Evolutionary conservation across 2,888 invertebrate species (phyloP).

Genomic region (Falcaria lacertinaria): DNA sequence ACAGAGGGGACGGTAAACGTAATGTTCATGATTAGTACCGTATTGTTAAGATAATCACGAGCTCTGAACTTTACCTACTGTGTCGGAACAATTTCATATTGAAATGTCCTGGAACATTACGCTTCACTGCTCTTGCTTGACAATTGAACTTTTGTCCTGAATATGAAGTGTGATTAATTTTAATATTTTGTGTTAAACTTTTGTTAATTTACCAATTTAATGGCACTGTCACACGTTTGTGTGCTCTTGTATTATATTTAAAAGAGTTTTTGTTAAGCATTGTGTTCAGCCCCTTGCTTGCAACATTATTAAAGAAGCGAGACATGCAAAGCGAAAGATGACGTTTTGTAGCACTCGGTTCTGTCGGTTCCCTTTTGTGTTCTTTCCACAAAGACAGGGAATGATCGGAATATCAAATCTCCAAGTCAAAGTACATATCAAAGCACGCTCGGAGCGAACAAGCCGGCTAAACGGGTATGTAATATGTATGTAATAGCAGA

Average conservation of each 20-base stretch:
- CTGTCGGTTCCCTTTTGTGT: slow-evolving; percentile 1
- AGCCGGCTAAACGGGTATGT: slow-evolving; percentile 13
- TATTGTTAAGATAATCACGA: slow-evolving; percentile 10
- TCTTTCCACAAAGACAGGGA: not conserved
- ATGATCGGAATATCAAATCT: slow-evolving; percentile 1
- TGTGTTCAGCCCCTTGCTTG: not conserved
- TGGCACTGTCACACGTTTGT: no score
- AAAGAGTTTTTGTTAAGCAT: not conserved
- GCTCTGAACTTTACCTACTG: slow-evolving; percentile 6
- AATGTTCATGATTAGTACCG: slow-evolving; percentile 15
- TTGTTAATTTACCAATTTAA: no score
- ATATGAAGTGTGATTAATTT: no score
- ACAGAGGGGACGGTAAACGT: slow-evolving; percentile 5
- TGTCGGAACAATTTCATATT: slow-evolving; percentile 6
- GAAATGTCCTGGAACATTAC: slow-evolving; percentile 8
- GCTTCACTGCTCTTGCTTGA: slow-evolving; percentile 1
- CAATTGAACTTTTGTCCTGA: no score
- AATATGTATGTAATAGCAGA: slow-evolving; percentile 13
- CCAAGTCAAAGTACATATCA: slow-evolving; percentile 5
- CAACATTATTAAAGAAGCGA: not conserved
- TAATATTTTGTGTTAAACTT: no score
- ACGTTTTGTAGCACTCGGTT: not conserved
- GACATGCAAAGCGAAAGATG: not conserved
- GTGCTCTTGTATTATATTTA: no score
- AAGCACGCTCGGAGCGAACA: slow-evolving; percentile 7